Evolutionary conservation across 2,797 vertebrate species (phyloP), one percentile per base, ranked within the genome.

Genomic region (Peromyscus attwateri): DNA sequence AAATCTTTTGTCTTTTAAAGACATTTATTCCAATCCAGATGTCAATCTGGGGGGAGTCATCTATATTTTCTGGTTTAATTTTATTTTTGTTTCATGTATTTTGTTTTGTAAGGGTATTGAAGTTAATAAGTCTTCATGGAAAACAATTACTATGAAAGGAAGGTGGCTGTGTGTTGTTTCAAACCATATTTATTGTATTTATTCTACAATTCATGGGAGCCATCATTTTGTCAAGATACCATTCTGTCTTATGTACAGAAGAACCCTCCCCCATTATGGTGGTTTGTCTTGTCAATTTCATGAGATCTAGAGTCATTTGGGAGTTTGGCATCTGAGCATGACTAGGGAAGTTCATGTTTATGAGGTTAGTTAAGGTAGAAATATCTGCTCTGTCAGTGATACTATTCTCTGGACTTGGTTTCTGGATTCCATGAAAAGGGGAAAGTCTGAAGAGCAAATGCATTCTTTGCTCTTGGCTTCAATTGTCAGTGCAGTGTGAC

Each of bases 1-100:
- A 81, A 91, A 70, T 84, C 37, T 84, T 79, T 46, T 94, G 49
- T 77, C 10, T 23, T 34, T 85, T 57, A 77, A 70, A 90, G 52
- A 49, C n/a, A 46, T 95, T 81, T 60, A 57, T 90, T 92, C 21
- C 31, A 64, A 70, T 6, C 77, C 16, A 64, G 37, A 13, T 3
- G 4, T 89, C 1, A 6, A 29, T 13, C 82, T 46, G 62, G 29
- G 29, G 68, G 10, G 37, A 77, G 5, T 5, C 17, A 55, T 77
- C 21, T 84, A 1, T 57, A 55, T 55, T 75, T 3, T 40, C 60
- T 70, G 21, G 6, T 43, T 92, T 64, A n/a, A 3, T 83, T 87
- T 92, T 77, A 55, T n/a, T 40, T 94, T 75, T 19, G 3, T 37
- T 62, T 85, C 49, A 31, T 2, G 27, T 73, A 14, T 31, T 92